Percentiles rank a stretch among this genome's conserved stretches.
Evolutionary conservation across 2,888 invertebrate genomes (phyloP).

Genomic region (Notodonta ziczac): DNA sequence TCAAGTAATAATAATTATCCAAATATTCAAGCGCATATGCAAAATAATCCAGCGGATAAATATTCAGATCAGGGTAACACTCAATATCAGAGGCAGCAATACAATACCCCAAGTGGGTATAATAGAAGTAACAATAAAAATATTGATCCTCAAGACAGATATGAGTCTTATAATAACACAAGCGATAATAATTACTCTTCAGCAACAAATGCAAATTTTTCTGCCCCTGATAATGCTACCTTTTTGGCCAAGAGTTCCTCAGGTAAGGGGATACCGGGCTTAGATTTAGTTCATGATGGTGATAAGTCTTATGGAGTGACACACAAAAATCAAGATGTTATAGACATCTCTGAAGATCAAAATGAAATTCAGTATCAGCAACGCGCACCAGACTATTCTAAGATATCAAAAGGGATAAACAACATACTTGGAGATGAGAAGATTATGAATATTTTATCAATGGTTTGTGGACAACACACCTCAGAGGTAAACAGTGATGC

Average conservation of each 20-base stretch:
- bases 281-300: constrained; percentile 86
- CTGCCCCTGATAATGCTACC: constrained; percentile 43
- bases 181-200: constrained; percentile 35
- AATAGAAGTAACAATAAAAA: constrained; percentile 49
- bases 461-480: constrained; percentile 54
- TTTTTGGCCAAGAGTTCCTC: constrained; percentile 62
- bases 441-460: constrained; percentile 85
- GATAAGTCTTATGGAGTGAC: constrained; percentile 40
- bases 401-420: constrained; percentile 86
- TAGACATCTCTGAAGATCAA: constrained; percentile 62
- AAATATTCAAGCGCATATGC: constrained; percentile 28
- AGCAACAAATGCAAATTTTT: constrained; percentile 24
- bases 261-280: constrained; percentile 88
- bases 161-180: constrained; percentile 54
- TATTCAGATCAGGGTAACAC: constrained; percentile 40
- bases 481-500: constrained; percentile 28
- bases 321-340: constrained; percentile 52
- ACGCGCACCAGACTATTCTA: constrained; percentile 79
- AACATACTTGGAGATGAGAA: constrained; percentile 86
- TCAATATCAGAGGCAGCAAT: constrained; percentile 44
- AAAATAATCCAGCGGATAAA: constrained; percentile 34
- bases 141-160: constrained; percentile 54
- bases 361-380: constrained; percentile 15
- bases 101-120: constrained; percentile 39
- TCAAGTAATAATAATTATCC: constrained; percentile 37